These are phyloP conservation scores for Pan troglodytes DNA, from an alignment of 2,113 vertebrate genomes.

Conservation along the genomic window NHGRI_mPanTro3-v2.1_pri NC_072408.2:66193501-66194000, in stretches of 20 bases:
- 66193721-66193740: conserved; percentile 11
- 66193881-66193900: not conserved
- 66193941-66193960: not conserved
- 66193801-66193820: conserved; percentile 95
- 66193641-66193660: conserved; percentile 27
- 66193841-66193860: conserved; percentile 94
- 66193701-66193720: conserved; percentile 24
- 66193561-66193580: not conserved
- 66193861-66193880: conserved; percentile 87
- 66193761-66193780: conserved; percentile 98
- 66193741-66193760: conserved; percentile 68
- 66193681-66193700: not conserved
- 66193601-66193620: conserved; percentile 5
- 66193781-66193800: conserved; percentile 97
- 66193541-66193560: not conserved
- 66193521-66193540: conserved; percentile 15
- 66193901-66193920: not conserved
- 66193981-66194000: not conserved
- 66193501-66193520: not conserved
- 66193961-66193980: not conserved
- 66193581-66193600: not conserved
- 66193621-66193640: not conserved
- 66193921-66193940: not conserved
- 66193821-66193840: conserved; percentile 97
- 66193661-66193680: conserved; percentile 30